A percentile compares a stretch with the other conserved stretches of the same genome.
Evolutionary conservation across 2,113 vertebrate genomes (phyloP).

Genomic region (Pachyramphus minor): DNA sequence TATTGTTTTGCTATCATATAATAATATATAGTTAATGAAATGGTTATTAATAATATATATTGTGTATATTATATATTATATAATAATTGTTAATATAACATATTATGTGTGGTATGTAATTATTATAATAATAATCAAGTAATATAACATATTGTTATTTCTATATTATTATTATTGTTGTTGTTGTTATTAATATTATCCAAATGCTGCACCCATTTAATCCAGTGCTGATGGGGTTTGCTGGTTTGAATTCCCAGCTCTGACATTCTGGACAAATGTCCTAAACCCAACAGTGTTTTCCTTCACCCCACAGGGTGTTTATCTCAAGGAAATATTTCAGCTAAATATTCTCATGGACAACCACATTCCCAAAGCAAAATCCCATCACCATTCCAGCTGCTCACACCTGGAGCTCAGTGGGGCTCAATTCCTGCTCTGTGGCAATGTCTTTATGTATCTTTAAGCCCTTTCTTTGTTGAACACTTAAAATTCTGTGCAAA

Average conservation of each 20-base stretch:
- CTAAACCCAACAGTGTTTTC: background rate
- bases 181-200: background rate
- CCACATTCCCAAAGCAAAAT: background rate
- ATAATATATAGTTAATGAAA: too few relatives aligned
- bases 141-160: too few relatives aligned
- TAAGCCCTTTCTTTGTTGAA: background rate
- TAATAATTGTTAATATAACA: too few relatives aligned
- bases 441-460: background rate
- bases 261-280: background rate
- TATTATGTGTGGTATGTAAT: too few relatives aligned
- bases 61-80: too few relatives aligned
- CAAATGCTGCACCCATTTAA: background rate
- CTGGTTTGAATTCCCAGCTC: background rate
- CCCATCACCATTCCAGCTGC: background rate
- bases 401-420: too few relatives aligned
- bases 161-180: too few relatives aligned
- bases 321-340: background rate
- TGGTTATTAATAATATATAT: too few relatives aligned
- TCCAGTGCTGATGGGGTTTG: background rate
- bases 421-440: background rate
- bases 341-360: background rate
- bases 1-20: too few relatives aligned
- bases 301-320: background rate
- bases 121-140: too few relatives aligned
- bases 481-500: background rate